Evolutionary conservation across 1,140 invertebrate species (phyloP).

Genomic region (Lordiphosa mommai): DNA sequence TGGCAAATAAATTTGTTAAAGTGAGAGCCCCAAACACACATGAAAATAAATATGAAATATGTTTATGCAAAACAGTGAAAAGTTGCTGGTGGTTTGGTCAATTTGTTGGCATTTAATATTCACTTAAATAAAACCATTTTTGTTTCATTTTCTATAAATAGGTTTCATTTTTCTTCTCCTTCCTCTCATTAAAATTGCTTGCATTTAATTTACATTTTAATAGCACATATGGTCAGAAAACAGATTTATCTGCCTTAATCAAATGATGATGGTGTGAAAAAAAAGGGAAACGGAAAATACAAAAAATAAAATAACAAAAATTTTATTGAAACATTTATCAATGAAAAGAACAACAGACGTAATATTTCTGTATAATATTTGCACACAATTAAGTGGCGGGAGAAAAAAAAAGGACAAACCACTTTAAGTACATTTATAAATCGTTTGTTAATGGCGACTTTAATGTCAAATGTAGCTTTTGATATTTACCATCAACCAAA

Average conservation of each 20-base stretch:
- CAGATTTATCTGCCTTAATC: neutral
- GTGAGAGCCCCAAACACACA: constrained; percentile 5
- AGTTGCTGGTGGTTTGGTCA: constrained; percentile 4
- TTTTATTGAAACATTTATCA: constrained; percentile 32
- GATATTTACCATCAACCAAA: too few species aligned
- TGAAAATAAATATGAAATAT: constrained; percentile 16
- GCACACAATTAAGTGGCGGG: constrained; percentile 10
- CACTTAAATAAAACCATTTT: constrained; percentile 17
- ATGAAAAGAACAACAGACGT: constrained; percentile 29
- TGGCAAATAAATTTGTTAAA: constrained; percentile 69
- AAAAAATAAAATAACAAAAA: too few species aligned
- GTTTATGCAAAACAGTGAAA: constrained; percentile 11
- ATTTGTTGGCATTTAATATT: constrained; percentile 17
- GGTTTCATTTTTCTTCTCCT: neutral
- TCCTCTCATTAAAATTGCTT: neutral
- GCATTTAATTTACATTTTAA: constrained; percentile 9
- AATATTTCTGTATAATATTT: constrained; percentile 53
- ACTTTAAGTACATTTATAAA: too few species aligned
- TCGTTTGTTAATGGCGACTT: too few species aligned
- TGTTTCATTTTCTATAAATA: constrained; percentile 1
- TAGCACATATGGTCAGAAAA: constrained; percentile 2
- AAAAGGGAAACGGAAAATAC: too few species aligned
- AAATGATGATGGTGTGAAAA: constrained; percentile 1
- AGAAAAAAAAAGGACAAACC: too few species aligned
- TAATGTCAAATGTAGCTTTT: too few species aligned